Evolutionary conservation across 2,113 vertebrate genomes (phyloP).

Genomic region (Dasyornis broadbenti): DNA sequence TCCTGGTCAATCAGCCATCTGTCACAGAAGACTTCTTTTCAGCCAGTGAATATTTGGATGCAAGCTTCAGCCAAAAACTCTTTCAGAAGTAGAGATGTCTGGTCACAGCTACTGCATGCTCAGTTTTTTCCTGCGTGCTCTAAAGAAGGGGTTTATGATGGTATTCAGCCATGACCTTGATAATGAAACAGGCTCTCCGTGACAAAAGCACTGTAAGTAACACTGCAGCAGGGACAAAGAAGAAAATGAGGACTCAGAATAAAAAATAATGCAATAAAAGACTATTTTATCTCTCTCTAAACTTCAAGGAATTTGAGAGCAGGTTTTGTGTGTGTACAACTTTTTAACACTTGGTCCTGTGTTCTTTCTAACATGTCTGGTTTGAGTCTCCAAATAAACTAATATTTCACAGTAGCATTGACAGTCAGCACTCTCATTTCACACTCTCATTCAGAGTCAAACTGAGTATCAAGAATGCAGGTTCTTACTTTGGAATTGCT

Average conservation of each 20-base stretch:
- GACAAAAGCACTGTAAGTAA: neutral
- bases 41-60: neutral
- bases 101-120: neutral
- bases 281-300: neutral
- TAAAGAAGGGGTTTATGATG: neutral
- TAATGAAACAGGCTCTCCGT: neutral
- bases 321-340: neutral
- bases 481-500: neutral
- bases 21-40: neutral
- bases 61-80: neutral
- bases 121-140: neutral
- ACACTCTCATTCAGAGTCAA: neutral
- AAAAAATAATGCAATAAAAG: neutral
- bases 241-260: neutral
- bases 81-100: neutral
- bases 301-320: neutral
- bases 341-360: neutral
- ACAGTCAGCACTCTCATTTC: neutral
- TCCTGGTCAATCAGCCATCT: neutral
- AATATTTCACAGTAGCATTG: neutral
- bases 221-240: neutral
- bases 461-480: neutral
- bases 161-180: neutral
- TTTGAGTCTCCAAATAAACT: neutral
- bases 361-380: neutral